Evolutionary conservation across 2,888 invertebrate genomes (phyloP), one percentile per base, ranked within the genome.

Genomic region (Pyrrhosoma nymphula): DNA sequence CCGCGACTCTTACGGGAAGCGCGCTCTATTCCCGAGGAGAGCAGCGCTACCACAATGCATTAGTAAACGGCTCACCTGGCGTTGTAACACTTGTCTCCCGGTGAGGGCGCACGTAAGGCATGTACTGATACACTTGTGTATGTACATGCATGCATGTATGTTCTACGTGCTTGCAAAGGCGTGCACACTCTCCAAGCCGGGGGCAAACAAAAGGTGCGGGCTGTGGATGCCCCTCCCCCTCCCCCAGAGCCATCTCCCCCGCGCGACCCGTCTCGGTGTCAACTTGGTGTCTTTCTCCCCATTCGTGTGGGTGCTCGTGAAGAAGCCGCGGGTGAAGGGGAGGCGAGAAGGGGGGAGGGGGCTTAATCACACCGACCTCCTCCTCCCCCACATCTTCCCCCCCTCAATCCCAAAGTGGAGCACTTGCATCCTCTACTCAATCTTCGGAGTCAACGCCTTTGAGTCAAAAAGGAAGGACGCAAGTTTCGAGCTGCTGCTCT

Each of bases 41-140:
- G 82, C 35, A 14, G 16, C 35, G 30, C 16, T 35, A 35, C 82
- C 82, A 82, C 82, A 82, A 82, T 82, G 91, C 91, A 91, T 91
- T 91, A 91, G 91, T 91, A 63, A 91, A 91, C 91, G 91, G 39
- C 91, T 91, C 91, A 91, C 91, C 82, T 91, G 63, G 26, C 63
- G 91, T 63, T 91, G 91, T 91, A 39, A 63, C 47, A 23, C 63
- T 91, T 60, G 91, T 39, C 91, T 26, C 8, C 56, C n/a, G n/a
- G 56, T 14, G 60, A 56, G 56, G 60, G 39, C 90, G 60, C 60
- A 91, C 60, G 18, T 16, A 82, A 35, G 3, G 35, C 35, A 82
- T 82, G 35, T 30, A 82, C 82, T n/a, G 10, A 2, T n/a, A 23
- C n/a, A n/a, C 69, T 47, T 26, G 82, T 69, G 69, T 69, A 69